A percentile compares a stretch with the other conserved stretches of the same genome.
Conservation (phyloP, 2,113 vertebrate species). For the Mirounga angustirostris region DNA sequence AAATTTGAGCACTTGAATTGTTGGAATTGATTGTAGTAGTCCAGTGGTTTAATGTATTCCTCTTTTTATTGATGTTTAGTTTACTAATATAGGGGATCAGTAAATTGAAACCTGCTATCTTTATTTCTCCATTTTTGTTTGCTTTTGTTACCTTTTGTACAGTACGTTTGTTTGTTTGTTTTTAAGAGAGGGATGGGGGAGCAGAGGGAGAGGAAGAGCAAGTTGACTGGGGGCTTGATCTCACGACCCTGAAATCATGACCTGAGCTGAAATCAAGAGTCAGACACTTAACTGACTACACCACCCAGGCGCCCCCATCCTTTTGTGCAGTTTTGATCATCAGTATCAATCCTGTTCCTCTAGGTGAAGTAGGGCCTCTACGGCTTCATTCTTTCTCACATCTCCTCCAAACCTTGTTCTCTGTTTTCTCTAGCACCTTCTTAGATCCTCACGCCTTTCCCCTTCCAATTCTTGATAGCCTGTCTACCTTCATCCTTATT, state of each 20-base stretch:
- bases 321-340: not conserved
- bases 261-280: not conserved
- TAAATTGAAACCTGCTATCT: not conserved
- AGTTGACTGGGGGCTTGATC: not conserved
- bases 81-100: not conserved
- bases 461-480: not conserved
- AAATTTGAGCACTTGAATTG: not conserved
- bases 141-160: not conserved
- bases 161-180: not conserved
- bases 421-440: not conserved
- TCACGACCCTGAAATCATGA: not conserved
- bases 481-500: not conserved
- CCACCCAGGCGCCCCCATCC: not conserved
- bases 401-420: conserved; percentile 8
- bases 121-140: not conserved
- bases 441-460: not conserved
- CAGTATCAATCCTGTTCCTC: not conserved
- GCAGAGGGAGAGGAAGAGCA: not conserved
- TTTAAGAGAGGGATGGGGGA: no score
- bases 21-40: not conserved
- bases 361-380: not conserved
- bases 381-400: not conserved
- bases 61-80: not conserved
- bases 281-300: not conserved
- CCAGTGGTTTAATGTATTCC: not conserved